phyloP scores from a whole-genome alignment of 2,888 invertebrate species.

The Limenitis camilla region DNA sequence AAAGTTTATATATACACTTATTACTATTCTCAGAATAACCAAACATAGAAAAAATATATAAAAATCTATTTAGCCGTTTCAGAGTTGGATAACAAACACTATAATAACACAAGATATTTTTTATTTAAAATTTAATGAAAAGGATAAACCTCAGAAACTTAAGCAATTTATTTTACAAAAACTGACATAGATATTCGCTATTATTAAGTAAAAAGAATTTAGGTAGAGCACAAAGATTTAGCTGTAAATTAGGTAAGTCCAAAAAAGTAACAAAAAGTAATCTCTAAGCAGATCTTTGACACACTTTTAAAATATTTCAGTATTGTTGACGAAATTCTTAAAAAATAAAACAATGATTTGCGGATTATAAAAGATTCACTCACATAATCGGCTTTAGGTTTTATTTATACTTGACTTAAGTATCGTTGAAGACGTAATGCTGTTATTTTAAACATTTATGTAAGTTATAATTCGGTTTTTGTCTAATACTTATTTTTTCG shows the following conservation, averaged over 20 bases:
- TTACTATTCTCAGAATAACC: too few relatives aligned
- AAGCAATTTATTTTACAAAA: too few relatives aligned
- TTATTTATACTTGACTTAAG: slow-evolving; percentile 1
- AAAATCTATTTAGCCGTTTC: too few relatives aligned
- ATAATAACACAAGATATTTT: too few relatives aligned
- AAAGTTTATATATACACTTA: too few relatives aligned
- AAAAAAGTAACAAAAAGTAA: background rate
- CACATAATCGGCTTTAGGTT: slow-evolving; percentile 8
- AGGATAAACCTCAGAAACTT: too few relatives aligned
- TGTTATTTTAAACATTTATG: slow-evolving; percentile 4
- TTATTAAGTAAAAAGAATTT: too few relatives aligned
- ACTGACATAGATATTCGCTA: too few relatives aligned
- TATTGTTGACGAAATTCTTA: background rate
- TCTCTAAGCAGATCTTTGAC: background rate
- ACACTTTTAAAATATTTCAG: background rate
- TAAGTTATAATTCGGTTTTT: background rate
- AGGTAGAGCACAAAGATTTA: too few relatives aligned
- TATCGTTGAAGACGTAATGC: background rate
- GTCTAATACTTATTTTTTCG: background rate
- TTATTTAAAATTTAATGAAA: too few relatives aligned
- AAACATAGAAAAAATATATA: too few relatives aligned
- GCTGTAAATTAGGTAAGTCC: background rate
- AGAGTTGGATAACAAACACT: too few relatives aligned
- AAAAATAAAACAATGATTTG: slow-evolving; percentile 1
- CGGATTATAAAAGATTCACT: slow-evolving; percentile 4